phyloP scores from a whole-genome alignment of 37 sponge, comb jelly and placozoan genomes.

The Oopsacas minuta region DNA sequence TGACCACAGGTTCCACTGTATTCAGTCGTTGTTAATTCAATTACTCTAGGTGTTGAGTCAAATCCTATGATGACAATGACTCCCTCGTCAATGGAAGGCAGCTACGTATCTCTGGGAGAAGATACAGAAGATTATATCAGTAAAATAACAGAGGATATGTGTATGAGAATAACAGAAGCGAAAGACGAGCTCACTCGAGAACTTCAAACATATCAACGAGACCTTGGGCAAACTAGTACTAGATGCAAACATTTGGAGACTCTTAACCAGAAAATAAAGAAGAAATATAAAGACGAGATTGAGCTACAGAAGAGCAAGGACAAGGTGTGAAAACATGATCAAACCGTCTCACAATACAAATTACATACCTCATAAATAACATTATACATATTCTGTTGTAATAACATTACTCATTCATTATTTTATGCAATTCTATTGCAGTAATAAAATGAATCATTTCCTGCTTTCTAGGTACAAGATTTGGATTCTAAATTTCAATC shows the following conservation, averaged over 20 bases:
- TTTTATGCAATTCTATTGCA: neutral
- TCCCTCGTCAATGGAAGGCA: neutral
- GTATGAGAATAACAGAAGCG: neutral
- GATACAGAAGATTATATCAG: neutral
- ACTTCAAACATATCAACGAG: neutral
- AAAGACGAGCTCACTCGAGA: neutral
- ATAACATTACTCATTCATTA: neutral
- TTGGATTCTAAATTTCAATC: neutral
- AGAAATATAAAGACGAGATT: neutral
- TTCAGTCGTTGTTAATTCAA: too few relatives aligned
- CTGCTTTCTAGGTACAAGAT: constrained; percentile 5
- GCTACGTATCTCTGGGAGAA: constrained; percentile 9
- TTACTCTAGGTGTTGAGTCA: neutral
- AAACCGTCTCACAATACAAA: neutral
- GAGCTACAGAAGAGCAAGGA: neutral
- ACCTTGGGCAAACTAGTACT: neutral
- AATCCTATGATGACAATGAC: neutral
- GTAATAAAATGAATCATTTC: neutral
- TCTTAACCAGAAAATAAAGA: neutral
- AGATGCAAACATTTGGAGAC: neutral
- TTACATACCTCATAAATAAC: neutral
- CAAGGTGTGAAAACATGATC: neutral
- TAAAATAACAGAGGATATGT: neutral
- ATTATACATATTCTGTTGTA: neutral
- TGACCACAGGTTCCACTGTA: too few relatives aligned